Conservation (phyloP, 2,888 invertebrate species). For the Arctia plantaginis region DNA sequence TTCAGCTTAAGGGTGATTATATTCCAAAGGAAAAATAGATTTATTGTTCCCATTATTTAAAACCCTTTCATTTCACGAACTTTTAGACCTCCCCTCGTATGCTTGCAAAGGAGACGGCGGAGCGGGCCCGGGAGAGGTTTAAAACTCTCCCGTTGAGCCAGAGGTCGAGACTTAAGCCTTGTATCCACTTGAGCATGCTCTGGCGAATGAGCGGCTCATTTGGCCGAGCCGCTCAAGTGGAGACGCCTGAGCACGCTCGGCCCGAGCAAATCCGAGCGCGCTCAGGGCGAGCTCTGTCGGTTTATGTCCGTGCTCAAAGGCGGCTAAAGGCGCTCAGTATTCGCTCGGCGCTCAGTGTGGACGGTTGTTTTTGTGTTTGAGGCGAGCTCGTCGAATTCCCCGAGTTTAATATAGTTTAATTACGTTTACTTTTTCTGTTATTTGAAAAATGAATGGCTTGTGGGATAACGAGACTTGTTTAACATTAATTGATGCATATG, state of each 20-base stretch:
- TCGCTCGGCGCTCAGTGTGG: slow-evolving; percentile 22
- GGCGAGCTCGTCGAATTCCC: slow-evolving; percentile 19
- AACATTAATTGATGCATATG: slow-evolving; percentile 27
- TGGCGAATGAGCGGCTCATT: no score
- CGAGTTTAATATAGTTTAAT: slow-evolving; percentile 8
- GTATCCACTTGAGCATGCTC: no score
- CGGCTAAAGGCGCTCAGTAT: slow-evolving; percentile 26
- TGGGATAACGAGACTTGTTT: slow-evolving; percentile 21
- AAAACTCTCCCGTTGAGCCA: no score
- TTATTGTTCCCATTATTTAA: no score
- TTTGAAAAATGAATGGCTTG: slow-evolving; percentile 18
- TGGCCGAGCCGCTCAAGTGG: slow-evolving; percentile 21
- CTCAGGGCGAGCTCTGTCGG: slow-evolving; percentile 24
- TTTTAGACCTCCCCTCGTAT: no score
- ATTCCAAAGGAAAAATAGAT: no score
- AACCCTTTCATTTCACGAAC: no score
- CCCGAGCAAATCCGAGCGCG: slow-evolving; percentile 26
- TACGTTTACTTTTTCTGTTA: slow-evolving; percentile 21
- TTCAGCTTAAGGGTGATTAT: no score
- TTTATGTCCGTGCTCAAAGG: slow-evolving; percentile 27
- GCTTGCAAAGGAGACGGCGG: no score
- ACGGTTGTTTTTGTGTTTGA: slow-evolving; percentile 18
- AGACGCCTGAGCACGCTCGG: slow-evolving; percentile 28
- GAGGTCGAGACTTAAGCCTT: no score
- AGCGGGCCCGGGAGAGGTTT: no score